Conservation (phyloP, 2,113 vertebrate species). For the Gasterosteus aculeatus region DNA sequence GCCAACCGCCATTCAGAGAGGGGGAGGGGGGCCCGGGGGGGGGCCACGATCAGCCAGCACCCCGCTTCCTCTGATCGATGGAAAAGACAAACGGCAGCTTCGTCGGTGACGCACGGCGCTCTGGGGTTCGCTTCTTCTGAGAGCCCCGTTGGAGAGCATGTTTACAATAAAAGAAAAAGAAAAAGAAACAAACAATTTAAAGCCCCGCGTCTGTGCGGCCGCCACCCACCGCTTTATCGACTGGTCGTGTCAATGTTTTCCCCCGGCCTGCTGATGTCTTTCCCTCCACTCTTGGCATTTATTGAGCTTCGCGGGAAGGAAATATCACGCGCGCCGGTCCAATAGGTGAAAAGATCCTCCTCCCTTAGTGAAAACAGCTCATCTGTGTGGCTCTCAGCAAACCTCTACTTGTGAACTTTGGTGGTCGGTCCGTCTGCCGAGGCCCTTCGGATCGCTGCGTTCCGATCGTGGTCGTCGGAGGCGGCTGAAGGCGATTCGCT, state of each 20-base stretch:
- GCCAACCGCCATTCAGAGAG: constrained; percentile 55
- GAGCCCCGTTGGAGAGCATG: constrained; percentile 55
- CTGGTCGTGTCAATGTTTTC: constrained; percentile 56
- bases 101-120: constrained; percentile 38
- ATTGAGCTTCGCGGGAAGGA: constrained; percentile 58
- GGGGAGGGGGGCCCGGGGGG: not conserved
- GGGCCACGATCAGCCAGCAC: constrained; percentile 47
- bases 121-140: constrained; percentile 52
- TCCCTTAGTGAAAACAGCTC: constrained; percentile 40
- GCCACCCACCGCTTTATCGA: constrained; percentile 68
- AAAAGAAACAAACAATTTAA: constrained; percentile 23
- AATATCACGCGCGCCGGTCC: constrained; percentile 52
- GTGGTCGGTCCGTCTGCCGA: constrained; percentile 13
- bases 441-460: constrained; percentile 7
- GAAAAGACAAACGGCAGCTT: constrained; percentile 54
- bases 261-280: constrained; percentile 46
- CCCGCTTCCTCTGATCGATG: constrained; percentile 70
- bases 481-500: constrained; percentile 88
- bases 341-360: constrained; percentile 48
- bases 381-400: constrained; percentile 8
- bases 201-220: constrained; percentile 37
- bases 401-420: constrained; percentile 8
- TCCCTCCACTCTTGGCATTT: constrained; percentile 45
- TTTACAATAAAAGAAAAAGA: constrained; percentile 58
- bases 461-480: constrained; percentile 64